phyloP scores from a whole-genome alignment of 2,888 invertebrate genomes.

The Pachycephus smyrnensis region DNA sequence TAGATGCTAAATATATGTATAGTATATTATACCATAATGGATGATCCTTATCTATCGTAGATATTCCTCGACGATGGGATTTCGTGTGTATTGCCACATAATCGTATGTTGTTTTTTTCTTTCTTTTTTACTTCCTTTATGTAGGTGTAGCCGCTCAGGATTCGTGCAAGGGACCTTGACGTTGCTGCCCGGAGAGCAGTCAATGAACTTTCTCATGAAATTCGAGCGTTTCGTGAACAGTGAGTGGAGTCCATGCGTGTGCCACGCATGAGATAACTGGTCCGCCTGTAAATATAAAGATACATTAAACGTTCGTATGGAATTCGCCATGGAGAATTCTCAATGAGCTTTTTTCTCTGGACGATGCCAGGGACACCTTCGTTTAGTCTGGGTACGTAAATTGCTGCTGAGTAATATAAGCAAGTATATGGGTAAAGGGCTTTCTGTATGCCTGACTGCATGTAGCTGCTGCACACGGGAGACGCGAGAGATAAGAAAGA shows the following conservation, averaged over 20 bases:
- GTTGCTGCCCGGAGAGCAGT: background rate
- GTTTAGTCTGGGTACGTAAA: background rate
- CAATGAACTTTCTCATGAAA: slow-evolving; percentile 8
- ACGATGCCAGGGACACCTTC: background rate
- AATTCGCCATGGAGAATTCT: background rate
- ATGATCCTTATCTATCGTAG: background rate
- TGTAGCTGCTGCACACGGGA: background rate
- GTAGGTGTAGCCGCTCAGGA: background rate
- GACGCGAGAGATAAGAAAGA: background rate
- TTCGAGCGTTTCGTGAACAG: background rate
- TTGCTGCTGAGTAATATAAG: too few species aligned
- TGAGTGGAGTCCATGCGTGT: background rate
- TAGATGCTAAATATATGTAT: background rate
- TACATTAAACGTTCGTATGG: background rate
- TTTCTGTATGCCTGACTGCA: background rate
- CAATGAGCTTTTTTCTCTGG: background rate
- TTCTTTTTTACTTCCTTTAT: background rate
- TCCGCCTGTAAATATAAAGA: background rate
- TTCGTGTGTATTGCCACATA: background rate
- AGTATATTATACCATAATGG: background rate
- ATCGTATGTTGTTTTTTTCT: background rate
- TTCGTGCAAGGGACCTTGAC: background rate
- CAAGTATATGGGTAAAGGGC: background rate
- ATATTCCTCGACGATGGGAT: background rate
- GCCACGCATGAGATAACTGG: background rate